Percentiles rank a stretch among this genome's conserved stretches.
These are phyloP conservation scores for Podargus strigoides DNA, from an alignment of 2,797 vertebrate species.

Conservation along the genomic window DNA sequence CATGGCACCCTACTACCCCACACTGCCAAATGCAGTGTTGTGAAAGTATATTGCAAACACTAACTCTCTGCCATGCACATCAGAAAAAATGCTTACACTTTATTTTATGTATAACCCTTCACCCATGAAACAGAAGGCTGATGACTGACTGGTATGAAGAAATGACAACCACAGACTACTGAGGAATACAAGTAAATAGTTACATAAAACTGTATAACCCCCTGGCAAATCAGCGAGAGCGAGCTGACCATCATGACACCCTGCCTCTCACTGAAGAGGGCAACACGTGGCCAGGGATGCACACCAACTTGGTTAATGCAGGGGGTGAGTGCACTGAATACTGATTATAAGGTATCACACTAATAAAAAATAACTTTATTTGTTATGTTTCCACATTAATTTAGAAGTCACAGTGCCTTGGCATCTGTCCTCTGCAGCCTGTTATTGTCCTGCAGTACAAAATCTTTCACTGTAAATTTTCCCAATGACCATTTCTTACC, in stretches of 20 bases:
- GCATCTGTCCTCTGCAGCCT: not conserved
- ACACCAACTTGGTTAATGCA: rapidly evolving
- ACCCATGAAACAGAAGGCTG: not conserved
- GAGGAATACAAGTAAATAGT: not conserved
- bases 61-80: rapidly evolving
- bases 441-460: not conserved
- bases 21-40: rapidly evolving
- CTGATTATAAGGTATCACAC: not conserved
- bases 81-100: not conserved
- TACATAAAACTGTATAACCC: not conserved
- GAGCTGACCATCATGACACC: rapidly evolving
- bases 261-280: not conserved
- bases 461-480: not conserved
- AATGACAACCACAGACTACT: not conserved
- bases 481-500: not conserved
- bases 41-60: not conserved
- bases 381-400: not conserved
- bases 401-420: not conserved
- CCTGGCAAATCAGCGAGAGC: rapidly evolving
- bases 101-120: not conserved
- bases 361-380: not conserved
- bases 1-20: not conserved
- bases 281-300: rapidly evolving
- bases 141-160: not conserved
- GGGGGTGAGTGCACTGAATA: not conserved